Base-by-base conservation (phyloP, 2,888 invertebrate genomes). In the Stenoptilia bipunctidactyla region DNA sequence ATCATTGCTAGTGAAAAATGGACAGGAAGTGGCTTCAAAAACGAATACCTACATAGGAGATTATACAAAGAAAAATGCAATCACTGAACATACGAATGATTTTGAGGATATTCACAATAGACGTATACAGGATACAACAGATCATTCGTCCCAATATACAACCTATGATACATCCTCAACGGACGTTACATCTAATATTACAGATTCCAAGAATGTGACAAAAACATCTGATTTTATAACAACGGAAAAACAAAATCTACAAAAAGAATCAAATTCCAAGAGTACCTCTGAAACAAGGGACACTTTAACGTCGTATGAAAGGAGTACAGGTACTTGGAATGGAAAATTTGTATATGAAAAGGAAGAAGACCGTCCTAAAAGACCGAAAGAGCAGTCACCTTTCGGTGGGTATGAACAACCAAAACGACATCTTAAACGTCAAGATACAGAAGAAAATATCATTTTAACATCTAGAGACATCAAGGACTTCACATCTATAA, bases 321-420 rank as follows among this genome's bases (percentile, higher is more conserved):
- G 75, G 52, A 83, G 80, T 42, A 82, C 82, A 15, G 83, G 83
- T 41, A 70, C 83, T 8, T 87, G 87, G 87, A 86, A 87, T 42
- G 87, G 87, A 9, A 86, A 85, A 50, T 87, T 87, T 44, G 59
- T 66, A 13, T 83, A 85, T 47, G 87, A 86, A 58, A 84, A 69
- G 45, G 74, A 79, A 39, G 73, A 76, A 39, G 77, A 74, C 37
- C 70, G 75, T 45, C 77, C 79, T 10, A 75, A 69, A 50, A 65
- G 52, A 48, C 77, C 77, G 0, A 79, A 77, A 50, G 59, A 79
- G 54, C 66, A 69, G 61, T 76, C 82, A 40, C 80, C 82, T 9
- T 79, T 76, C 50, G 76, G 75, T n/a, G 64, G 60, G 44, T 62
- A 73, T 20, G 80, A 80, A 48, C 65, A 67, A 46, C 79, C 79